Percentiles rank a stretch among this genome's conserved stretches.
phyloP scores from a whole-genome alignment of 2,113 vertebrate species.

The Rallus limicola region DNA sequence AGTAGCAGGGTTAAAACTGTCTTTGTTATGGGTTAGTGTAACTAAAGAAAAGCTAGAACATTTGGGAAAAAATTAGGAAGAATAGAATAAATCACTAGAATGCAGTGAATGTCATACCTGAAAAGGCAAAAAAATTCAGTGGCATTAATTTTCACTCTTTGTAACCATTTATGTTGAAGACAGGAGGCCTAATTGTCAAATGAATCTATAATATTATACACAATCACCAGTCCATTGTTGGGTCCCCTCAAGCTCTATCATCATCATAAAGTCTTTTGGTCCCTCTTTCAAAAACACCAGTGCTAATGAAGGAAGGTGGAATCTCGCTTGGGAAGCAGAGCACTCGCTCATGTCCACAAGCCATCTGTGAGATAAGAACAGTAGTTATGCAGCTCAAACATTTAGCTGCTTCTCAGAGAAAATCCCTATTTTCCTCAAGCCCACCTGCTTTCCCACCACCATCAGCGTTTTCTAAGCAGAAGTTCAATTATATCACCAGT shows the following conservation, averaged over 20 bases:
- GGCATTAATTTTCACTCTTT: not conserved
- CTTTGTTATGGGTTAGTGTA: no score
- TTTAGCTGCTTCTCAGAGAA: not conserved
- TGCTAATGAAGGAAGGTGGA: not conserved
- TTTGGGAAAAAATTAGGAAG: not conserved
- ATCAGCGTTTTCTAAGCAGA: not conserved
- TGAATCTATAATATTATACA: not conserved
- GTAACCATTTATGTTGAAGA: not conserved
- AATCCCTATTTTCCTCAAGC: not conserved
- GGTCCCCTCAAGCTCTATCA: not conserved
- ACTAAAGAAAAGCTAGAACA: not conserved
- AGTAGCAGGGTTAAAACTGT: no score
- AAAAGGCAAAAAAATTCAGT: not conserved
- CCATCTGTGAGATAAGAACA: not conserved
- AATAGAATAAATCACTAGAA: not conserved
- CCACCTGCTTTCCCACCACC: not conserved
- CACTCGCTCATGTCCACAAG: not conserved
- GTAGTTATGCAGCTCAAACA: not conserved
- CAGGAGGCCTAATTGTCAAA: not conserved
- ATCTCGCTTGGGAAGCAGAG: not conserved
- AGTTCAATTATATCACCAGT: not conserved
- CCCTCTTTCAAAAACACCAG: not conserved
- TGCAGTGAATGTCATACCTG: not conserved
- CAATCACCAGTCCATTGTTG: not conserved
- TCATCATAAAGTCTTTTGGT: not conserved